Evolutionary conservation across 2,797 vertebrate genomes (phyloP).

Genomic region (Pseudochirops cupreus): DNA sequence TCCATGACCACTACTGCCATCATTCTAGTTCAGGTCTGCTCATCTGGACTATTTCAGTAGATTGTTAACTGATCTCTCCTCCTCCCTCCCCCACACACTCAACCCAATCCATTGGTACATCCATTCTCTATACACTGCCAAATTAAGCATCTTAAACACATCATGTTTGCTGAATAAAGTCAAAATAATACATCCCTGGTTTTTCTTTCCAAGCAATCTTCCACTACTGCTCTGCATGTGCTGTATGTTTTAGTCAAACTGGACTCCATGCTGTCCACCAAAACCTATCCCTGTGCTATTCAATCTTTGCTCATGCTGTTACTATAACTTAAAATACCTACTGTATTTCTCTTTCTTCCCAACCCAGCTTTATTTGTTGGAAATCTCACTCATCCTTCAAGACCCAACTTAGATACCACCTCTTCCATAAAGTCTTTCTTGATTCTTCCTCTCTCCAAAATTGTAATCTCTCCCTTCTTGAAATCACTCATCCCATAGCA

Average conservation of each 20-base stretch:
- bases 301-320: background rate
- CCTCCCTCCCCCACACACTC: too few relatives aligned
- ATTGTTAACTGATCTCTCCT: background rate
- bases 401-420: background rate
- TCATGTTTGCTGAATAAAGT: background rate
- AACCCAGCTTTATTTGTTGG: background rate
- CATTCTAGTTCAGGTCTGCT: background rate
- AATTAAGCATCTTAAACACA: background rate
- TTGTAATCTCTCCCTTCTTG: background rate
- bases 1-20: background rate
- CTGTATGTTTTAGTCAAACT: background rate
- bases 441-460: background rate
- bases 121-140: background rate
- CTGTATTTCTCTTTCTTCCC: background rate
- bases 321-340: background rate
- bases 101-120: background rate
- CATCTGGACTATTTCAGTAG: background rate
- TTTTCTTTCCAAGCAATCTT: background rate
- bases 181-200: background rate
- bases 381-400: background rate
- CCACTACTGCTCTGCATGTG: background rate
- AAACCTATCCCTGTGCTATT: background rate
- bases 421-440: background rate
- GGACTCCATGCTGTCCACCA: background rate
- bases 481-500: background rate